Evolutionary conservation across 2,797 vertebrate genomes (phyloP), one percentile per base, ranked within the genome.

Genomic region (Heteromormyrus szaboi): DNA sequence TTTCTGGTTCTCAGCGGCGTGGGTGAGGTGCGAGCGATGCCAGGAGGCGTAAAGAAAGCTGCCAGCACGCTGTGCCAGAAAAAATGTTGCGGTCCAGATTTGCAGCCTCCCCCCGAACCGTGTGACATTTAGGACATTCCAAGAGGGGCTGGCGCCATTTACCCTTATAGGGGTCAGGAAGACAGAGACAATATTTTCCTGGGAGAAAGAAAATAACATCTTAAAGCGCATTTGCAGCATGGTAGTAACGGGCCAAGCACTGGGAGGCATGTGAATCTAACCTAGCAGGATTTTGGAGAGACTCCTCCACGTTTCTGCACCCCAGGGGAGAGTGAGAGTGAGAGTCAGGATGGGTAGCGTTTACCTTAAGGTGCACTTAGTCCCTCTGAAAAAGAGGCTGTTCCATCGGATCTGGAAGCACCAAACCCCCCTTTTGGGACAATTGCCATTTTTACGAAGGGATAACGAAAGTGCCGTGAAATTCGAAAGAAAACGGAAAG

Each of bases 281-380:
- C 25, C 22, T 50, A 50, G 22, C 3, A 2, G 48, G 22, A 25
- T 51, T 50, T 48, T 51, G 44, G 83, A 53, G 22, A 29, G 25
- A 46, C 14, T 41, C 53, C 50, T 37, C 9, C 53, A 59, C 2
- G 4, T 2, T 37, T 37, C 25, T 56, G 3, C 7, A 37, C 2
- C 25, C 33, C 85, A 14, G 14, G 14, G 85, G 85, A 5, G 51
- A 37, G 29, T 29, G 29, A 29, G 29, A 29, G 37, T 25, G 46
- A 56, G 85, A 4, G 25, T 84, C 46, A 25, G 81, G 46, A 84
- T 11, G 9, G 25, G 12, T 86, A 22, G 2, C 46, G 11, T 87
- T 87, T 87, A 54, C 22, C 48, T 85, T 46, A 65, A 53, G 53
- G 86, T 85, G 19, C 54, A 62, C 56, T 87, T 46, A 87, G 54